Percentiles rank a stretch among this genome's conserved stretches.
Conservation (phyloP, 2,113 vertebrate genomes). For the Lophotis ruficrista region DNA sequence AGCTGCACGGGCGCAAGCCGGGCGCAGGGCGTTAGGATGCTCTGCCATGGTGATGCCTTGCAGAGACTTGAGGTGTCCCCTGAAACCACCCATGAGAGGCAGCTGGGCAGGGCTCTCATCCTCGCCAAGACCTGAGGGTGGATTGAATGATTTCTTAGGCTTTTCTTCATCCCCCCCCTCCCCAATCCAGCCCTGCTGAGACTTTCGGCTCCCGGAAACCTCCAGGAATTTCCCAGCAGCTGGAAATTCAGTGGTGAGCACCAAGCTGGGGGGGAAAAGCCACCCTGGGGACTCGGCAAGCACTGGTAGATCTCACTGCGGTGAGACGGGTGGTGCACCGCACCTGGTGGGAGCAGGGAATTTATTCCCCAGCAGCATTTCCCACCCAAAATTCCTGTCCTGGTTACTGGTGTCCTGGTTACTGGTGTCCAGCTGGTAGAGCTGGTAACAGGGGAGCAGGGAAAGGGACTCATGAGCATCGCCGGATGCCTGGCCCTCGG, state of each 20-base stretch:
- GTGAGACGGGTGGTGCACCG: rapidly evolving
- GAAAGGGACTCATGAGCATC: rapidly evolving
- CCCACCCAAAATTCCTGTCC: background rate
- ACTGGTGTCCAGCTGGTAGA: background rate
- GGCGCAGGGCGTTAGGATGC: background rate
- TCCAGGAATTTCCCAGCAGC: background rate
- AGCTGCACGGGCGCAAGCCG: rapidly evolving
- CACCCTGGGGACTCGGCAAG: background rate
- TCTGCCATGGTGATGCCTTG: background rate
- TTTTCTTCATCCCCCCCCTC: background rate
- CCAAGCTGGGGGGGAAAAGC: background rate
- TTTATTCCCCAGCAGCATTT: background rate
- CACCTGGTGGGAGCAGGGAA: background rate
- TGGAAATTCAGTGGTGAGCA: background rate
- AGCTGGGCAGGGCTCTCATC: rapidly evolving
- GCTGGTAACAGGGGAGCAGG: rapidly evolving
- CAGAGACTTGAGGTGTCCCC: background rate
- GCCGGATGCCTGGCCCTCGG: rapidly evolving
- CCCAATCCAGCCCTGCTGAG: rapidly evolving
- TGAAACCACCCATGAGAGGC: background rate
- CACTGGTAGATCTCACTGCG: rapidly evolving
- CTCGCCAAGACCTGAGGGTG: background rate
- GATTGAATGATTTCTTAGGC: background rate
- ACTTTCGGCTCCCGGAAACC: background rate
- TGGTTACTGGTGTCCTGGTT: too few species aligned